Evolutionary conservation across 35 echinoderm and acorn worm species (phyloP), one percentile per base, ranked within the genome.

Genomic region (Chiridota heheva): DNA sequence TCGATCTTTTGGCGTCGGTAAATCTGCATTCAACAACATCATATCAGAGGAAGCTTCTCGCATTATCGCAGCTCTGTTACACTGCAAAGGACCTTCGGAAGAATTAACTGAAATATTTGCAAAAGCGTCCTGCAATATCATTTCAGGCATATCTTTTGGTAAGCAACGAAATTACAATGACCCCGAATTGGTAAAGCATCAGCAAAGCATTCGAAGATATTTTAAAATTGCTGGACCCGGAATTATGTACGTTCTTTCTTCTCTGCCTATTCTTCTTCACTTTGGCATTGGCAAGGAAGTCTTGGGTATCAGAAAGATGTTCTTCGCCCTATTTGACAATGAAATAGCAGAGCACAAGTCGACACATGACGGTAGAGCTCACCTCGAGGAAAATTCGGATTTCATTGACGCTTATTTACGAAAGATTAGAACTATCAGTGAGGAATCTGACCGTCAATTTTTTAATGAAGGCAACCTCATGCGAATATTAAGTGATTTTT

Each of bases 71-170:
- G 89, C n/a, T n/a, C n/a, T 86, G 67, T 85, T 71, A 64, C 71
- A 20, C 27, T 42, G 38, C 56, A 70, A 55, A 61, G 47, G 53
- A 22, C 42, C 35, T 20, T 34, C 42, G 1, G 16, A 60, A 33
- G 75, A 78, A 18, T 12, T 61, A 13, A 60, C 75, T 20, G 58
- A 78, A n/a, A 60, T 85, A 32, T 44, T 86, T n/a, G 67, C 61
- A 37, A 86, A 76, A 47, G 71, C 88, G 35, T 72, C 76, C 26
- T 84, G 82, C 27, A 91, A 91, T 63, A 79, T 91, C 1, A 85
- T 86, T 24, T 84, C 82, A 12, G 58, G 58, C 5, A 86, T 91
- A 0, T 49, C 72, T 3, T 84, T 84, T 17, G 82, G 78, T 34
- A 55, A 53, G 16, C 58, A 81, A 20, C 57, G 84, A 16, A 71